These are phyloP conservation scores for Drosophila atripex DNA, from an alignment of 2,888 invertebrate genomes.

Conservation along the genomic window DNA sequence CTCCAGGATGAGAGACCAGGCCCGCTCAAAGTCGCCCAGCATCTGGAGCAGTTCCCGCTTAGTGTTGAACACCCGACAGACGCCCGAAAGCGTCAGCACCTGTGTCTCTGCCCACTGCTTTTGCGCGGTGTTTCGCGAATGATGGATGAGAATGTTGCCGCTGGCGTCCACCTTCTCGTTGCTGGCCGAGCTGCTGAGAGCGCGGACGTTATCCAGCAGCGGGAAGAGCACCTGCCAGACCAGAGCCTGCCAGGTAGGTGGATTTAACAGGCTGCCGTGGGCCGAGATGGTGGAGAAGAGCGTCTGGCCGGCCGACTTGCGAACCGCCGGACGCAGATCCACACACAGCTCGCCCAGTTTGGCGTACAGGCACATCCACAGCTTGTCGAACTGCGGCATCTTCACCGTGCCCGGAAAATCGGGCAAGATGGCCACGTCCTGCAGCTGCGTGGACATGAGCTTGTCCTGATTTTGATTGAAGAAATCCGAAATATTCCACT, in stretches of 20 bases:
- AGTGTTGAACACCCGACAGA: constrained; percentile 96
- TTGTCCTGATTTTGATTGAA: constrained; percentile 97
- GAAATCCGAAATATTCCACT: constrained; percentile 99
- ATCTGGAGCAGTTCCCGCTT: constrained; percentile 93
- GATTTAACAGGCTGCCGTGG: constrained; percentile 94
- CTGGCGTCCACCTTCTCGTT: constrained; percentile 92
- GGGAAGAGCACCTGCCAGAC: constrained; percentile 98
- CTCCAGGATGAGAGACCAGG: constrained; percentile 96
- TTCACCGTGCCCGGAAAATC: constrained; percentile 93
- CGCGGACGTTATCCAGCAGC: constrained; percentile 94
- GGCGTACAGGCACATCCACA: constrained; percentile 98
- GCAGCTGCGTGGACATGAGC: constrained; percentile 89
- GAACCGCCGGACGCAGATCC: constrained; percentile 96
- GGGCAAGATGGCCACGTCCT: constrained; percentile 90
- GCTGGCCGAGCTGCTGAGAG: constrained; percentile 87
- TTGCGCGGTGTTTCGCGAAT: constrained; percentile 98
- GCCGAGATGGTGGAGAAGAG: constrained; percentile 98
- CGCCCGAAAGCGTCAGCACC: constrained; percentile 94
- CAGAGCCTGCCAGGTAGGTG: constrained; percentile 96
- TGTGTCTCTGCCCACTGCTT: constrained; percentile 99
- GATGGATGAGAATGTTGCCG: constrained; percentile 98
- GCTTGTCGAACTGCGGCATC: constrained; percentile 94
- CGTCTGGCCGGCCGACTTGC: constrained; percentile 98
- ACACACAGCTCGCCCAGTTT: constrained; percentile 95
- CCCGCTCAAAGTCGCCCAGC: constrained; percentile 95